Percentiles rank a stretch among this genome's conserved stretches.
phyloP scores from a whole-genome alignment of 2,797 vertebrate genomes.

The Leuciscus waleckii region DNA sequence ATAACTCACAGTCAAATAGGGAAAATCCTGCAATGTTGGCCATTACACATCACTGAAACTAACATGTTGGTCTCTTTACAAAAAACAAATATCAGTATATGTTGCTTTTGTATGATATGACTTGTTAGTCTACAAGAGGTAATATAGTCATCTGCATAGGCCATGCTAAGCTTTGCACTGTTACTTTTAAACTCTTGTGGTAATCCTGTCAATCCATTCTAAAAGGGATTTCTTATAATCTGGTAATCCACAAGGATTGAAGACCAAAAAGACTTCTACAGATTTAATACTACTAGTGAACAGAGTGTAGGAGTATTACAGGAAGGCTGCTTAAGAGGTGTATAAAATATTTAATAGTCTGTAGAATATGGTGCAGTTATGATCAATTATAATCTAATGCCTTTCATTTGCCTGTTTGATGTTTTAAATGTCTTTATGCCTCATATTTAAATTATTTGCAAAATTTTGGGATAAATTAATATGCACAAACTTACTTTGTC shows the following conservation, averaged over 20 bases:
- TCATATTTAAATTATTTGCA: neutral
- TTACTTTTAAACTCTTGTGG: slow-evolving; percentile 32
- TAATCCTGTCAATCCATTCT: slow-evolving; percentile 49
- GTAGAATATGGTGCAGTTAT: neutral
- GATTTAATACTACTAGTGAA: slow-evolving; percentile 24
- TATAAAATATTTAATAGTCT: neutral
- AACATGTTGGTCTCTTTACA: neutral
- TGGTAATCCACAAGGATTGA: slow-evolving; percentile 41
- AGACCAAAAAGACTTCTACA: slow-evolving; percentile 18
- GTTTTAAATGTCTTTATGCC: neutral
- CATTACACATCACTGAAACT: neutral
- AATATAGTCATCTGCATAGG: slow-evolving; percentile 27
- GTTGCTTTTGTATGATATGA: slow-evolving; percentile 3
- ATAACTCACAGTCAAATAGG: neutral
- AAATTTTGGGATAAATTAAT: neutral
- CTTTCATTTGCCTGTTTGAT: neutral
- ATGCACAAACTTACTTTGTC: slow-evolving; percentile 74
- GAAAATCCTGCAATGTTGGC: neutral
- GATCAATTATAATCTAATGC: neutral
- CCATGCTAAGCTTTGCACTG: slow-evolving; percentile 36
- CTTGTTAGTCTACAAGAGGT: neutral
- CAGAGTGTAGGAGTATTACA: neutral
- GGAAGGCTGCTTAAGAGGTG: neutral
- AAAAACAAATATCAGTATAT: neutral
- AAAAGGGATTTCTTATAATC: slow-evolving; percentile 52